Conservation (phyloP, 2,797 vertebrate species). For the Lutjanus campechanus region DNA sequence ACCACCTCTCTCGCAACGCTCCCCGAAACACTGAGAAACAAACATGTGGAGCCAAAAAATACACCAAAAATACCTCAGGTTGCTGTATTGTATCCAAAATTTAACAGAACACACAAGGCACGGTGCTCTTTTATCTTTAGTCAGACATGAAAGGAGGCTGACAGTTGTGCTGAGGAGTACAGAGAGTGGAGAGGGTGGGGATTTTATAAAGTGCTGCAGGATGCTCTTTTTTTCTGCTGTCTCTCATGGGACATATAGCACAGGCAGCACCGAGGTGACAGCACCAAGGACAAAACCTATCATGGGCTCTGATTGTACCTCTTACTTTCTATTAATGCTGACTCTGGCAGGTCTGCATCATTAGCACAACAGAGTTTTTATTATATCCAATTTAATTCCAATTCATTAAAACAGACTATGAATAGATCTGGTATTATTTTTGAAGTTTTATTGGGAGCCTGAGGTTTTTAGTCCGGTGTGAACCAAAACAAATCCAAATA, state of each 20-base stretch:
- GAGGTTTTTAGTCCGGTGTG: not conserved
- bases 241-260: constrained; percentile 74
- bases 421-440: constrained; percentile 25
- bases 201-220: constrained; percentile 81
- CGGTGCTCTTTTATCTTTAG: constrained; percentile 33
- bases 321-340: constrained; percentile 29
- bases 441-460: not conserved
- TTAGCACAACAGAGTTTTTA: constrained; percentile 36
- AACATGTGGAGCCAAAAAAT: constrained; percentile 46
- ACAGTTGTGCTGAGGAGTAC: constrained; percentile 76
- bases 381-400: constrained; percentile 19
- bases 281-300: constrained; percentile 81
- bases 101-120: constrained; percentile 28
- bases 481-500: constrained; percentile 29
- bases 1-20: too few species aligned
- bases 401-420: constrained; percentile 11
- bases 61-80: constrained; percentile 35
- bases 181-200: constrained; percentile 68
- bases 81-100: constrained; percentile 7
- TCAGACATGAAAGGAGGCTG: constrained; percentile 64
- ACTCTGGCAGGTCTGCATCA: constrained; percentile 39
- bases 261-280: constrained; percentile 76
- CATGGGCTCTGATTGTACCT: constrained; percentile 52
- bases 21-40: constrained; percentile 40
- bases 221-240: constrained; percentile 77